phyloP scores from a whole-genome alignment of 2,113 vertebrate species.

The Atrichornis clamosus region DNA sequence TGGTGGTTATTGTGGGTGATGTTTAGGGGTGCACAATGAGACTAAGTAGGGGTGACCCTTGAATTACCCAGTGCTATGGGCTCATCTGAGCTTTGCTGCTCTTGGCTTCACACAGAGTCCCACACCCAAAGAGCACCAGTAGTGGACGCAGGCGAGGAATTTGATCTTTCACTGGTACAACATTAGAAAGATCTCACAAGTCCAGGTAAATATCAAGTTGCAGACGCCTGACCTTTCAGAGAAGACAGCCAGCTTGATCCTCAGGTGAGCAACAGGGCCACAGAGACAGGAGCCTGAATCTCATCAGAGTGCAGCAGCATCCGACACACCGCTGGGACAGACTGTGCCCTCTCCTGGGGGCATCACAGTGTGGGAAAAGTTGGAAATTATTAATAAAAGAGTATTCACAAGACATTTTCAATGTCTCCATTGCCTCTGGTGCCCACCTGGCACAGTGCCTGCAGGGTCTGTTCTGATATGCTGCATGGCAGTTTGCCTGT shows the following conservation, averaged over 20 bases:
- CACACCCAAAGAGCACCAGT: fast-evolving
- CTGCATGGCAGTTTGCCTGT: not conserved
- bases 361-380: fast-evolving
- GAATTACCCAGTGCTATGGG: not conserved
- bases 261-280: fast-evolving
- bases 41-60: fast-evolving
- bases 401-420: not conserved
- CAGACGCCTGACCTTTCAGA: not conserved
- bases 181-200: not conserved
- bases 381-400: not conserved
- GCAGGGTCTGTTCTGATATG: fast-evolving
- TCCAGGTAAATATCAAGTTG: not conserved
- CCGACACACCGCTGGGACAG: fast-evolving
- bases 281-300: not conserved
- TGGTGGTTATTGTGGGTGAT: not conserved
- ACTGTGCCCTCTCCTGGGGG: fast-evolving
- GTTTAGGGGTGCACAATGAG: not conserved
- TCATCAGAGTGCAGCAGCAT: fast-evolving
- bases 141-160: not conserved
- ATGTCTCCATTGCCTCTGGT: not conserved
- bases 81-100: not conserved
- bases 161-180: not conserved
- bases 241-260: not conserved
- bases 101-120: not conserved
- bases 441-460: fast-evolving